A percentile compares a stretch with the other conserved stretches of the same genome.
Conservation (phyloP, 2,113 vertebrate genomes). For the Rhinogobius similis region DNA sequence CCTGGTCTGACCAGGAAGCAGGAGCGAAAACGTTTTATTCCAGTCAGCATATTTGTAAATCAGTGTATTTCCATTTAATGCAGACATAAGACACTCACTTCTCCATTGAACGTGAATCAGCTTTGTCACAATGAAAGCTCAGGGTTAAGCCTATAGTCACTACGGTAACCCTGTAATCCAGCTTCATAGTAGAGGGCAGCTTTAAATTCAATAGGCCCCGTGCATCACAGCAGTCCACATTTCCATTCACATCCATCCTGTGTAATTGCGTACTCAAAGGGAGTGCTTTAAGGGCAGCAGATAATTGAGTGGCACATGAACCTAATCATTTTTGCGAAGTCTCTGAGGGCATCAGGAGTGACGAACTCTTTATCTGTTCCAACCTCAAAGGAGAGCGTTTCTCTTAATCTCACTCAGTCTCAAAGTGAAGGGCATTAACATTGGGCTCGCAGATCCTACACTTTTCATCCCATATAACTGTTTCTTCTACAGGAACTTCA, state of each 20-base stretch:
- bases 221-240: slow-evolving; percentile 49
- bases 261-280: slow-evolving; percentile 69
- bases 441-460: slow-evolving; percentile 27
- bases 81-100: neutral
- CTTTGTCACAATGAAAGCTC: slow-evolving; percentile 1
- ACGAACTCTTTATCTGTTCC: slow-evolving; percentile 59
- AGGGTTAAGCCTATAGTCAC: neutral
- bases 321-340: slow-evolving; percentile 59
- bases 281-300: slow-evolving; percentile 60
- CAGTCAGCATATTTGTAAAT: too few relatives aligned
- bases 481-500: slow-evolving; percentile 24
- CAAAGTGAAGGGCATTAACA: slow-evolving; percentile 35
- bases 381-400: slow-evolving; percentile 55
- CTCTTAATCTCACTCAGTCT: slow-evolving; percentile 57
- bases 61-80: neutral
- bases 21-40: too few relatives aligned
- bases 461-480: slow-evolving; percentile 25
- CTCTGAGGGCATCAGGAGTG: slow-evolving; percentile 50
- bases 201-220: slow-evolving; percentile 54
- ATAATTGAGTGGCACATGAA: slow-evolving; percentile 73
- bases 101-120: neutral
- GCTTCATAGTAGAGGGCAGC: slow-evolving; percentile 11
- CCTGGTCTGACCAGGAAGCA: too few relatives aligned
- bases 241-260: slow-evolving; percentile 58
- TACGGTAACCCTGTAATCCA: slow-evolving; percentile 3